Evolutionary conservation across 2,113 vertebrate genomes (phyloP).

Genomic region (Pyxicephalus adspersus): DNA sequence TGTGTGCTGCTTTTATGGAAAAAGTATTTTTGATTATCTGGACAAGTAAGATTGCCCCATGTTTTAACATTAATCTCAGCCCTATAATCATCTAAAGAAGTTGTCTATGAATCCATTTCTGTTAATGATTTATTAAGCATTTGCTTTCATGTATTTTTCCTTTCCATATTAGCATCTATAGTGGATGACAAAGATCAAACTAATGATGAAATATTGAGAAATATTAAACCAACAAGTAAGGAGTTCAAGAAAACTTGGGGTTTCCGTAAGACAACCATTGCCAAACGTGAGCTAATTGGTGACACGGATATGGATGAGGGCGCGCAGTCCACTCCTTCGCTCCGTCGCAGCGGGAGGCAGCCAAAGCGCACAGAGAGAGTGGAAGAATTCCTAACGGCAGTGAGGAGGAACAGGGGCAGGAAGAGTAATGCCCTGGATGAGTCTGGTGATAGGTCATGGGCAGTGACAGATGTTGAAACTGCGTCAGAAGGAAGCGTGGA

Average conservation of each 20-base stretch:
- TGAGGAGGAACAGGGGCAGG: slow-evolving; percentile 72
- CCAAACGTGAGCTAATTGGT: slow-evolving; percentile 81
- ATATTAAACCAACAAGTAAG: slow-evolving; percentile 77
- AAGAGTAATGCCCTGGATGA: slow-evolving; percentile 74
- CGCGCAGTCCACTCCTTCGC: slow-evolving; percentile 66
- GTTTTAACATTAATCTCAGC: neutral
- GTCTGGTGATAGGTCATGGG: slow-evolving; percentile 74
- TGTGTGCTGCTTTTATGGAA: too few species aligned
- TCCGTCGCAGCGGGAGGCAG: slow-evolving; percentile 79
- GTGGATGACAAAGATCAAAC: slow-evolving; percentile 71
- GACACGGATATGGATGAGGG: slow-evolving; percentile 74
- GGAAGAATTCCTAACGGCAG: slow-evolving; percentile 90
- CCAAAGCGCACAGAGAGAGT: slow-evolving; percentile 78
- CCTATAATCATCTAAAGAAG: neutral
- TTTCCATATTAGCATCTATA: slow-evolving; percentile 59
- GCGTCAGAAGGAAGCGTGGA: slow-evolving; percentile 91
- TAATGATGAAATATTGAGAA: slow-evolving; percentile 71
- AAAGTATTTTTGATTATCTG: too few species aligned
- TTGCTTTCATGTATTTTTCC: neutral
- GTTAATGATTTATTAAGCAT: too few species aligned
- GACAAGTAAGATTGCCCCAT: too few species aligned
- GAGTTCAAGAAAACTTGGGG: slow-evolving; percentile 92
- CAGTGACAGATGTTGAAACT: slow-evolving; percentile 75
- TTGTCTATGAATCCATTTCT: neutral
- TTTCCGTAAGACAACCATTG: slow-evolving; percentile 90